Conservation (phyloP, 2,113 vertebrate genomes). For the Nycticorax nycticorax region DNA sequence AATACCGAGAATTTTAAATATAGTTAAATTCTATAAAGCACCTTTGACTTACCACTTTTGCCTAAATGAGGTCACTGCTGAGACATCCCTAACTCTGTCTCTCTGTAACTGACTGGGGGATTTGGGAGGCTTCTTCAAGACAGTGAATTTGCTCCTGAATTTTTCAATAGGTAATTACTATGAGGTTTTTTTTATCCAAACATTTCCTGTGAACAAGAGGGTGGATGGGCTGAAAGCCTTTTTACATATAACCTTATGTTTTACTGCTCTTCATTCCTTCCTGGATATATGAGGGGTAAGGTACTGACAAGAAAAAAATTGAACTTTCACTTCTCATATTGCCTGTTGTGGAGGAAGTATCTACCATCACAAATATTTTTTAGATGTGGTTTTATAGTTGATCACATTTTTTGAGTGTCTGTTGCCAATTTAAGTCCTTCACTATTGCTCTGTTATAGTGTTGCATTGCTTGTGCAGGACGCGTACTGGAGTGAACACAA, state of each 20-base stretch:
- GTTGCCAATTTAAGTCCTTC: background rate
- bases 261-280: background rate
- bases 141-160: background rate
- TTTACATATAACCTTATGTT: background rate
- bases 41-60: background rate
- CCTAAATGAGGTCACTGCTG: background rate
- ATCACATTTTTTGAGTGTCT: background rate
- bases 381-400: background rate
- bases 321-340: accelerated
- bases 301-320: background rate
- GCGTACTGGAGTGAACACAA: background rate
- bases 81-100: background rate
- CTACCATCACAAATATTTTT: background rate
- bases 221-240: background rate
- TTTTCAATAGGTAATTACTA: background rate
- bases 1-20: background rate
- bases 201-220: background rate
- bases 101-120: background rate
- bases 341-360: background rate
- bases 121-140: background rate
- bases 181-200: background rate
- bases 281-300: background rate
- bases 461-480: background rate
- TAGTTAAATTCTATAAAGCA: background rate
- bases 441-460: background rate